These are phyloP conservation scores for Balearica regulorum DNA, from an alignment of 2,797 vertebrate species.

Conservation along the genomic window DNA sequence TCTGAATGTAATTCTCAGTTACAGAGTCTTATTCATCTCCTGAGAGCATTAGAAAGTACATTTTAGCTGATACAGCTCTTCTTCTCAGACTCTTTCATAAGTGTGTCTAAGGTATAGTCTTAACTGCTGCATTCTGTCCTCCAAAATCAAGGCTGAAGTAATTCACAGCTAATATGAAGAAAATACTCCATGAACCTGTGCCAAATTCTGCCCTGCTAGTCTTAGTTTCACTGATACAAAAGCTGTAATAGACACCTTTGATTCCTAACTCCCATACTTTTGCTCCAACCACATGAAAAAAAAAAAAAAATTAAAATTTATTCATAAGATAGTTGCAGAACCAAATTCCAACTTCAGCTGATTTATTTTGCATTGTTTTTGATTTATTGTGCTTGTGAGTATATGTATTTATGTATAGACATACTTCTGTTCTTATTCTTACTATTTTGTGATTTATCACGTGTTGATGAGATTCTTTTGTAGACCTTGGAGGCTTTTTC, in stretches of 20 bases:
- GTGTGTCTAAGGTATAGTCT: background rate
- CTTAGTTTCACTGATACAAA: background rate
- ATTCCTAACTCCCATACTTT: background rate
- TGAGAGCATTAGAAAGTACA: background rate
- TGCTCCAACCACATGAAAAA: background rate
- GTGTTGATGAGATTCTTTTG: conserved; percentile 16
- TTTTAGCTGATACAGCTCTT: background rate
- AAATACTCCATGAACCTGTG: background rate
- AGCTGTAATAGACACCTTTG: background rate
- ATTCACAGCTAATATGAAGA: background rate
- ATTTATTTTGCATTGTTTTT: conserved; percentile 2
- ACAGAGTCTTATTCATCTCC: background rate
- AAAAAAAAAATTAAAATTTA: background rate
- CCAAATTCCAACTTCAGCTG: background rate
- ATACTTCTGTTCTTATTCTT: background rate
- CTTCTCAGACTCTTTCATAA: background rate
- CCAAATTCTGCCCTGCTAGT: background rate
- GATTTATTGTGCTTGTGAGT: background rate
- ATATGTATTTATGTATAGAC: background rate
- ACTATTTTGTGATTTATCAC: conserved; percentile 21
- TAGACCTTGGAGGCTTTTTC: conserved; percentile 10
- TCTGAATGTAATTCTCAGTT: background rate
- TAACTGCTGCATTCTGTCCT: background rate
- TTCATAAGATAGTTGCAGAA: background rate
- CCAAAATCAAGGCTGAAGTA: background rate